Evolutionary conservation across 2,797 vertebrate genomes (phyloP), one percentile per base, ranked within the genome.

Genomic region (Xenopus petersii): DNA sequence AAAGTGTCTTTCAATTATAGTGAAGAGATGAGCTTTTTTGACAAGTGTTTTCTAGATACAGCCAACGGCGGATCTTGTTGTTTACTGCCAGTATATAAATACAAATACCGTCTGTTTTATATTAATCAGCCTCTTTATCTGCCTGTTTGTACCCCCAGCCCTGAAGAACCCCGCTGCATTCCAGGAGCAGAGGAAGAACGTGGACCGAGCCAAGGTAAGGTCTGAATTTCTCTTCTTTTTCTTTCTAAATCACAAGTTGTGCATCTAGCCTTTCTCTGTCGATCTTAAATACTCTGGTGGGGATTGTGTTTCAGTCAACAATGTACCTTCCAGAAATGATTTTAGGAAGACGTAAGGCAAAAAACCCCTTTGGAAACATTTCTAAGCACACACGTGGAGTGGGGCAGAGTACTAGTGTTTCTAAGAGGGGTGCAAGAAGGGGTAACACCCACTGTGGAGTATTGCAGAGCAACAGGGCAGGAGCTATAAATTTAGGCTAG

Each of bases 101-200:
- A 56, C 30, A 58, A 49, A 68, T 59, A 67, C 16, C 17, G 59
- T 7, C 13, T 30, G 26, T 67, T 68, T 33, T 77, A 12, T 51
- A 51, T 47, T 72, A 73, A 73, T 86, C 80, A 74, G 73, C 86
- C 84, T 85, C 81, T 88, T 86, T 86, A 80, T 86, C 84, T 88
- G 12, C 89, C 59, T 75, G 83, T 90, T 93, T 95, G 88, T 93
- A 95, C 88, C 91, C 92, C 83, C 87, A 94, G 92, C 87, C 54
- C 86, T 94, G 89, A 92, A 90, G 92, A 93, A 86, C 86, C 90
- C 92, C 85, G 86, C 91, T 49, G 84, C 84, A 75, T 92, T 88
- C 89, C 92, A 94, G 82, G 92, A 94, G 66, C 92, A 89, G 82
- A 89, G 92, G 87, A 94, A 90, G 88, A 90, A 84, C 85, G 83